Percentiles rank a stretch among this genome's conserved stretches.
phyloP scores from a whole-genome alignment of 1,140 invertebrate species.

The Drosophila gunungcola region DNA sequence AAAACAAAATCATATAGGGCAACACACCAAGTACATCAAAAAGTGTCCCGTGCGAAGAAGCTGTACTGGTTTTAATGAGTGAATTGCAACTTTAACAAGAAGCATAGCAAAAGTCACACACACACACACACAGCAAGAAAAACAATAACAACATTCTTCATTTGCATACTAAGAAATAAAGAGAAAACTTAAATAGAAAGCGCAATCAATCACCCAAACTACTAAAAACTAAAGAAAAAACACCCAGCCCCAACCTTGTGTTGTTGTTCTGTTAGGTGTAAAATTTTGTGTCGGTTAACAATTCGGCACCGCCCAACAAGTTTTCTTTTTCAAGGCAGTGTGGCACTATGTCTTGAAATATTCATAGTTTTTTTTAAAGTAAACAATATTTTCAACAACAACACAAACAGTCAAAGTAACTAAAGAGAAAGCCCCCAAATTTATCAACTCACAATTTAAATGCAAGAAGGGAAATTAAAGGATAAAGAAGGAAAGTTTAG shows the following conservation, averaged over 20 bases:
- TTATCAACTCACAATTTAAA: slow-evolving; percentile 2
- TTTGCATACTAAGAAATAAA: slow-evolving; percentile 59
- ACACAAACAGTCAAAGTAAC: slow-evolving; percentile 8
- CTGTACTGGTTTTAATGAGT: slow-evolving; percentile 34
- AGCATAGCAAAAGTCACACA: slow-evolving; percentile 5
- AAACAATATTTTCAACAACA: slow-evolving; percentile 13
- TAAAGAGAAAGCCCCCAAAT: slow-evolving; percentile 19
- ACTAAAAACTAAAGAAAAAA: no score
- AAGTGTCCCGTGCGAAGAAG: slow-evolving; percentile 17
- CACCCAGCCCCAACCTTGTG: slow-evolving; percentile 3
- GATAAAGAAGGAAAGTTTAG: slow-evolving; percentile 32
- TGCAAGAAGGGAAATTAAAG: slow-evolving; percentile 23
- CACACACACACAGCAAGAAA: slow-evolving; percentile 2
- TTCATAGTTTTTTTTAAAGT: slow-evolving; percentile 9
- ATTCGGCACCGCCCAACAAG: slow-evolving; percentile 11
- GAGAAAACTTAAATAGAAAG: slow-evolving; percentile 36
- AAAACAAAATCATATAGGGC: slow-evolving; percentile 3
- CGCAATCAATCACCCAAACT: slow-evolving; percentile 4
- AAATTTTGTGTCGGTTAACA: slow-evolving; percentile 16
- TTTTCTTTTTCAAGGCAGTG: slow-evolving; percentile 6
- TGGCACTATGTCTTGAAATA: slow-evolving; percentile 3
- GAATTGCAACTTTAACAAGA: slow-evolving; percentile 20
- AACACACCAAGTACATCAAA: not conserved
- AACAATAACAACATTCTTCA: slow-evolving; percentile 38
- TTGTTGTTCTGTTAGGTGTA: slow-evolving; percentile 16